Conservation (phyloP, 1,140 invertebrate genomes). For the Magallana gigas region DNA sequence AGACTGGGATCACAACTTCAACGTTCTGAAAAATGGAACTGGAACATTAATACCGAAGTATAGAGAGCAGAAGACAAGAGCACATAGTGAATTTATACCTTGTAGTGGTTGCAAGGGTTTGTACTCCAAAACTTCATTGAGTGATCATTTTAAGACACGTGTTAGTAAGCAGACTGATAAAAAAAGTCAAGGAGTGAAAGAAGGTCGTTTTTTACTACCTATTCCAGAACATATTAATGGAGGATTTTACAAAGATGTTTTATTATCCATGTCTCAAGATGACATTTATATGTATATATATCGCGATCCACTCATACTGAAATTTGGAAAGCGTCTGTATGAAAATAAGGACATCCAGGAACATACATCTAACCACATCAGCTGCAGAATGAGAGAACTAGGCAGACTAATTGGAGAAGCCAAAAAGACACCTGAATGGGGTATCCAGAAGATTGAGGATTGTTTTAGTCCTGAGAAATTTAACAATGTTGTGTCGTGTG, state of each 20-base stretch:
- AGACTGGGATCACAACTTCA: slow-evolving; percentile 26
- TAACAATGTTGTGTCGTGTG: too few relatives aligned
- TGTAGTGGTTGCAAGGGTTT: background rate
- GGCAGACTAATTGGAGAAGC: too few relatives aligned
- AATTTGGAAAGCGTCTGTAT: too few relatives aligned
- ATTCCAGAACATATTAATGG: too few relatives aligned
- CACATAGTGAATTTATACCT: slow-evolving; percentile 13
- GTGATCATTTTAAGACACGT: slow-evolving; percentile 2
- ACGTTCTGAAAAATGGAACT: slow-evolving; percentile 17
- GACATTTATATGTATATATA: too few relatives aligned
- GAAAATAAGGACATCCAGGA: too few relatives aligned
- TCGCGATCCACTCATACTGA: too few relatives aligned
- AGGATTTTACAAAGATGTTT: background rate
- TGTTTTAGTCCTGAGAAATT: too few relatives aligned
- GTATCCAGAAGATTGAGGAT: too few relatives aligned
- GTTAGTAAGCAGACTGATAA: background rate
- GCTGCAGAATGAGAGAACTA: too few relatives aligned
- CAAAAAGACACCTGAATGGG: too few relatives aligned
- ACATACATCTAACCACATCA: too few relatives aligned
- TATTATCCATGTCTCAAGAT: background rate
- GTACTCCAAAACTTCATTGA: background rate
- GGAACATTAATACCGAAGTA: slow-evolving; percentile 40
- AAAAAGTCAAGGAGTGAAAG: background rate
- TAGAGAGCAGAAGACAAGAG: background rate
- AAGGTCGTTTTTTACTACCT: background rate